A percentile compares a stretch with the other conserved stretches of the same genome.
These are phyloP conservation scores for Hydractinia symbiolongicarpus DNA, from an alignment of 30 jellyfish, hydroid and myxozoan genomes.

Conservation along the genomic window DNA sequence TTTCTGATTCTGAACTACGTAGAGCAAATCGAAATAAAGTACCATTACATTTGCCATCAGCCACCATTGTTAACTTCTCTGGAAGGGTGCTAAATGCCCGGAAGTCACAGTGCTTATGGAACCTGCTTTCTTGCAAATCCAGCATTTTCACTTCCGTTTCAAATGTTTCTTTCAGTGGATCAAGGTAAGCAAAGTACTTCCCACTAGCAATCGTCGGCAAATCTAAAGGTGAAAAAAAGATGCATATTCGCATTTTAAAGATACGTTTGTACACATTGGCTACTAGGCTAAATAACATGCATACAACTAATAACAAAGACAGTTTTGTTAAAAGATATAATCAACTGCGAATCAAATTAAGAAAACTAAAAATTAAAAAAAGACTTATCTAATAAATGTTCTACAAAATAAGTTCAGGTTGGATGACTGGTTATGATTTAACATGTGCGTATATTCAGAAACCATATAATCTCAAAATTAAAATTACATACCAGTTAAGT, in stretches of 20 bases:
- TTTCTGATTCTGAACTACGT: conserved; percentile 44
- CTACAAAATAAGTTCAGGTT: too few species aligned
- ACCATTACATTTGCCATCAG: conserved; percentile 41
- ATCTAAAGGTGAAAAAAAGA: conserved; percentile 31
- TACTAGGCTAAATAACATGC: not conserved
- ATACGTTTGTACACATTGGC: not conserved
- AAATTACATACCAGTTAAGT: conserved; percentile 47
- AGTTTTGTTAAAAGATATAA: too few species aligned
- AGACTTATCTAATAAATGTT: too few species aligned
- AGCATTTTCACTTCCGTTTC: conserved; percentile 4
- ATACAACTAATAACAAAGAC: not conserved
- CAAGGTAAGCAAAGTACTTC: conserved; percentile 18
- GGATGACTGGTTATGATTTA: too few species aligned
- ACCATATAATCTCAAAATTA: not conserved
- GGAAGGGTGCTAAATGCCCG: not conserved
- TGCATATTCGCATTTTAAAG: not conserved
- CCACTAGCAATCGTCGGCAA: conserved; percentile 55
- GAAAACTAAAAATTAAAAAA: too few species aligned
- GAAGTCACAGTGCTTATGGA: not conserved
- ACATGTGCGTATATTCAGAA: too few species aligned
- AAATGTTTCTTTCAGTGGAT: conserved; percentile 49
- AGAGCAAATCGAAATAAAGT: conserved; percentile 53
- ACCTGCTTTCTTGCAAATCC: not conserved
- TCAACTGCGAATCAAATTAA: too few species aligned
- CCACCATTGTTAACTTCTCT: not conserved